Evolutionary conservation across 1,140 invertebrate genomes (phyloP).

Genomic region (Drosophila sechellia): DNA sequence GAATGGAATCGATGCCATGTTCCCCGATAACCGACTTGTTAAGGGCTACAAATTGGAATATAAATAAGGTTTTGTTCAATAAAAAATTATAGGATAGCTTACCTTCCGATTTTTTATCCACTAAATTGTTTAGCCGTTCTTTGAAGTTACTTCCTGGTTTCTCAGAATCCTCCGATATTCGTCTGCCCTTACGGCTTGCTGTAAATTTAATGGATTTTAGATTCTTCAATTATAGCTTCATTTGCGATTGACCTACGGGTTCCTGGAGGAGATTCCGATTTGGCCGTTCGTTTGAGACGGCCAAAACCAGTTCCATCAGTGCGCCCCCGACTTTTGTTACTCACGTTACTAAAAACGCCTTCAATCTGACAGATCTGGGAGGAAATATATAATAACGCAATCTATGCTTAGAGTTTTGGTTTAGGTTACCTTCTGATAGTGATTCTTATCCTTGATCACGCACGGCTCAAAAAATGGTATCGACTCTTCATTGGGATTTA

Average conservation of each 20-base stretch:
- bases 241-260: constrained; percentile 12
- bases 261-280: constrained; percentile 25
- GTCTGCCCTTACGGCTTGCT: constrained; percentile 19
- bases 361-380: constrained; percentile 30
- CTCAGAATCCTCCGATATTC: constrained; percentile 10
- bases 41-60: neutral
- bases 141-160: neutral
- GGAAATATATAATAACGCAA: no score
- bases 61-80: neutral
- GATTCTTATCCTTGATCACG: constrained; percentile 17
- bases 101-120: constrained; percentile 4
- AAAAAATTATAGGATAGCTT: neutral
- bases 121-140: neutral
- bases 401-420: neutral
- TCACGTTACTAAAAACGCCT: neutral
- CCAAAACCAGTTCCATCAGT: neutral
- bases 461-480: constrained; percentile 16
- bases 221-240: neutral
- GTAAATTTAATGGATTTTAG: neutral
- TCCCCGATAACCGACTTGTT: neutral
- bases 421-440: constrained; percentile 24
- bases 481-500: constrained; percentile 13
- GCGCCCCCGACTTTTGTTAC: neutral
- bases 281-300: constrained; percentile 9
- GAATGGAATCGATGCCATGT: neutral